phyloP scores from a whole-genome alignment of 2,797 vertebrate genomes.

The Sebastes minor region DNA sequence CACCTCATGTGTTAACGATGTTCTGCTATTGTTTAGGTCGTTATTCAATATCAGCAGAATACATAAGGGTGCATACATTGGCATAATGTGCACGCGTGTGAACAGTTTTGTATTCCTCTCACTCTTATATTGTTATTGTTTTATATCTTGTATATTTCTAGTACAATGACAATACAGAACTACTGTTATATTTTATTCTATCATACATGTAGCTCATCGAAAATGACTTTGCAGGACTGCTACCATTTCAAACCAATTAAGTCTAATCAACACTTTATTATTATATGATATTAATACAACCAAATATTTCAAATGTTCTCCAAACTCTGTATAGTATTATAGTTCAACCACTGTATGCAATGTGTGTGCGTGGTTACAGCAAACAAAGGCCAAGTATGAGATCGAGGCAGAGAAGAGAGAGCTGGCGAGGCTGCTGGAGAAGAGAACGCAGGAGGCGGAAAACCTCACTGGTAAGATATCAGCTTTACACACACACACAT shows the following conservation, averaged over 20 bases:
- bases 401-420: constrained; percentile 95
- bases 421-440: constrained; percentile 90
- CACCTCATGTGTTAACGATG: not conserved
- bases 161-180: no score
- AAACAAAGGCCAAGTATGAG: constrained; percentile 93
- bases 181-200: no score
- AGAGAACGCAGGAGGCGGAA: constrained; percentile 91
- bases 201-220: no score
- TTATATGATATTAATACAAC: not conserved
- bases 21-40: not conserved
- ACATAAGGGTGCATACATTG: no score
- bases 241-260: not conserved
- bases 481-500: not conserved
- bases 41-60: no score
- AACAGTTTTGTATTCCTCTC: no score
- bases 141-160: no score
- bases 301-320: not conserved
- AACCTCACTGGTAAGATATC: constrained; percentile 87
- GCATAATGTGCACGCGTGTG: no score
- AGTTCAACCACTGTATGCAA: not conserved
- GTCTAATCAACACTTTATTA: not conserved
- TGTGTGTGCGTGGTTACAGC: constrained; percentile 25
- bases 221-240: not conserved
- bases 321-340: not conserved
- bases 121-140: no score